Evolutionary conservation across 2,888 invertebrate genomes (phyloP).

Genomic region (Unio delphinus): DNA sequence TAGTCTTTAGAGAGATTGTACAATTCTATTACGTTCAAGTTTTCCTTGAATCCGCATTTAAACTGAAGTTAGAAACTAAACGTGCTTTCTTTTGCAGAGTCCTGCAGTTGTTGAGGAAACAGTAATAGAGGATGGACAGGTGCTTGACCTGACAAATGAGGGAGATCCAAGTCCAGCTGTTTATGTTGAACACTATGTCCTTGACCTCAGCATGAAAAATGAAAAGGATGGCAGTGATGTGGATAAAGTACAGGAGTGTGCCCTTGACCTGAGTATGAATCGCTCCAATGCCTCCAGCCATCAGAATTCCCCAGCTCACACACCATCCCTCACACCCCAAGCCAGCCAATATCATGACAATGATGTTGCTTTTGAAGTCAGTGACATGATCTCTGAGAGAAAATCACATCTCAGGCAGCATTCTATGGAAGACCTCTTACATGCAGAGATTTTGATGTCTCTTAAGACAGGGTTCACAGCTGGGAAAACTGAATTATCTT

Average conservation of each 20-base stretch:
- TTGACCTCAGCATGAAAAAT: constrained; percentile 26
- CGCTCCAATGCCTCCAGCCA: constrained; percentile 3
- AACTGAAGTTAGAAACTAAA: too few species aligned
- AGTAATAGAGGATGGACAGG: constrained; percentile 30
- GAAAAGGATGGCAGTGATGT: constrained; percentile 1
- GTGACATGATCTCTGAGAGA: constrained; percentile 1
- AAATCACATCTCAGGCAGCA: constrained; percentile 21
- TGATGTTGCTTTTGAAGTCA: constrained; percentile 9
- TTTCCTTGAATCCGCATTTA: too few species aligned
- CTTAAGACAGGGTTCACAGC: constrained; percentile 18
- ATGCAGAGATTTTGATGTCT: constrained; percentile 35
- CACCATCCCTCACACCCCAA: not conserved
- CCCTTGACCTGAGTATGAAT: constrained; percentile 24
- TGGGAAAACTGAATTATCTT: constrained; percentile 17
- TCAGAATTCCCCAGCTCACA: constrained; percentile 7
- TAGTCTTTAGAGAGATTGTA: too few species aligned
- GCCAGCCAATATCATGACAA: too few species aligned
- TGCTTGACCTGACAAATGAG: constrained; percentile 20
- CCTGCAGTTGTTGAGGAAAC: constrained; percentile 5
- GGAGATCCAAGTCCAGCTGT: constrained; percentile 19
- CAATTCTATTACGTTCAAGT: too few species aligned
- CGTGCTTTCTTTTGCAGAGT: too few species aligned
- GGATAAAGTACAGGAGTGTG: constrained; percentile 10
- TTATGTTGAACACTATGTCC: constrained; percentile 25
- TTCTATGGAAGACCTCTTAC: constrained; percentile 32